A percentile compares a stretch with the other conserved stretches of the same genome.
These are phyloP conservation scores for Onychomys arenicola DNA, from an alignment of 2,797 vertebrate genomes.

Conservation along the genomic window DNA sequence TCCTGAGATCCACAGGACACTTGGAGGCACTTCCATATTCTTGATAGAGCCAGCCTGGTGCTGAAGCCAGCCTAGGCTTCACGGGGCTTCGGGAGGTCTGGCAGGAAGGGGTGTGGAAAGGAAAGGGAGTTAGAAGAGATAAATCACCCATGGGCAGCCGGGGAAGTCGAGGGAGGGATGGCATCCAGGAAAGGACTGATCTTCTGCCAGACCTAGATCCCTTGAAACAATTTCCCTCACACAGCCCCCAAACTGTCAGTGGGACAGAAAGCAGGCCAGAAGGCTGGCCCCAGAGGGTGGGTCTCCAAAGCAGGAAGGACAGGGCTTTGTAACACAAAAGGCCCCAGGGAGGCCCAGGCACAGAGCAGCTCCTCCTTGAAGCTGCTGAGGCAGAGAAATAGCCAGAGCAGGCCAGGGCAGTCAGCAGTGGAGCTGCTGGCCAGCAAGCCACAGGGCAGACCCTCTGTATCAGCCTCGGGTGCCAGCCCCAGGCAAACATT, in stretches of 20 bases:
- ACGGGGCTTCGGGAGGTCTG: not conserved
- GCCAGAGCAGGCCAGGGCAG: not conserved
- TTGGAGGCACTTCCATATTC: not conserved
- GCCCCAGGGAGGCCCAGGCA: not conserved
- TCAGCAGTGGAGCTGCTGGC: not conserved
- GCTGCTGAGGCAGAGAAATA: not conserved
- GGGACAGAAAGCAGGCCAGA: not conserved
- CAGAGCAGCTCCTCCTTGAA: not conserved
- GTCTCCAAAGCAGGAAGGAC: not conserved
- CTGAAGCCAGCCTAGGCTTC: not conserved
- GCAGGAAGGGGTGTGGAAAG: not conserved
- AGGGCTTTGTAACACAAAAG: not conserved
- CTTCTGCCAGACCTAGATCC: constrained; percentile 17
- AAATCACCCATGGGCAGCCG: constrained; percentile 32
- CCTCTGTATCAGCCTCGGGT: not conserved
- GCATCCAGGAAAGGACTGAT: not conserved
- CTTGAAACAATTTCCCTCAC: not conserved
- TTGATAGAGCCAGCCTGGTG: not conserved
- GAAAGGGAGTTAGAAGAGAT: constrained; percentile 20
- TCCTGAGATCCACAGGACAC: not conserved
- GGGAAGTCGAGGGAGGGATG: not conserved
- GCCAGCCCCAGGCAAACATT: not conserved
- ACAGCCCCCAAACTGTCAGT: not conserved
- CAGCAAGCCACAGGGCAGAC: not conserved
- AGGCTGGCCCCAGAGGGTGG: not conserved